Conservation (phyloP, 53 echinoderm and acorn worm genomes). For the Glandiceps talaboti region DNA sequence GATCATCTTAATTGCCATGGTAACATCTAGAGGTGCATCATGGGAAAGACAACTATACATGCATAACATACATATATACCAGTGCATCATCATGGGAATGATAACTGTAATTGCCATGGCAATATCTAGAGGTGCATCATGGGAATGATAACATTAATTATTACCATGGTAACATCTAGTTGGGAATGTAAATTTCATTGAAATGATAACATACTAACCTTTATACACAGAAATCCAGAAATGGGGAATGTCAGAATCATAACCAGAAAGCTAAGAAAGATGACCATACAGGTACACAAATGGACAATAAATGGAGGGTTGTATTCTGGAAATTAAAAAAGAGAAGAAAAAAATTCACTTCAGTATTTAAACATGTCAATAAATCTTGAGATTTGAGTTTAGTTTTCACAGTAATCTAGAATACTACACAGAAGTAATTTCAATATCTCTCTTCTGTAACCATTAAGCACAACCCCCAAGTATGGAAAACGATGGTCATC, state of each 20-base stretch:
- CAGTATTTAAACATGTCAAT: no score
- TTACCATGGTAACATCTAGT: neutral
- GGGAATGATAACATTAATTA: neutral
- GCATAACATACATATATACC: no score
- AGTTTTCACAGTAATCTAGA: neutral
- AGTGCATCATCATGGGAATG: no score
- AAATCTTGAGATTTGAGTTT: neutral
- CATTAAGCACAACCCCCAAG: no score
- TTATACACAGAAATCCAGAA: constrained; percentile 51
- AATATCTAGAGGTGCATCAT: neutral
- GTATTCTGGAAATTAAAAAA: constrained; percentile 36
- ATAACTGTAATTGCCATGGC: neutral
- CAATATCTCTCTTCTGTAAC: no score
- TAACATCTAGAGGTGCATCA: no score
- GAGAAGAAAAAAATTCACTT: no score
- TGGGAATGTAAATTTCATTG: neutral
- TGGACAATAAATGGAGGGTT: constrained; percentile 35
- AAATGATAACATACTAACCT: constrained; percentile 30
- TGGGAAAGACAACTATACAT: no score
- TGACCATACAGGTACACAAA: constrained; percentile 44
- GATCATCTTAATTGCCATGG: no score
- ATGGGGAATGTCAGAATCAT: constrained; percentile 74
- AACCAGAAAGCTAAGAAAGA: constrained; percentile 40
- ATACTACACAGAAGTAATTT: neutral
- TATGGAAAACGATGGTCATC: no score